Evolutionary conservation across 2,888 invertebrate genomes (phyloP).

Genomic region (Sinhomidia bicolor): DNA sequence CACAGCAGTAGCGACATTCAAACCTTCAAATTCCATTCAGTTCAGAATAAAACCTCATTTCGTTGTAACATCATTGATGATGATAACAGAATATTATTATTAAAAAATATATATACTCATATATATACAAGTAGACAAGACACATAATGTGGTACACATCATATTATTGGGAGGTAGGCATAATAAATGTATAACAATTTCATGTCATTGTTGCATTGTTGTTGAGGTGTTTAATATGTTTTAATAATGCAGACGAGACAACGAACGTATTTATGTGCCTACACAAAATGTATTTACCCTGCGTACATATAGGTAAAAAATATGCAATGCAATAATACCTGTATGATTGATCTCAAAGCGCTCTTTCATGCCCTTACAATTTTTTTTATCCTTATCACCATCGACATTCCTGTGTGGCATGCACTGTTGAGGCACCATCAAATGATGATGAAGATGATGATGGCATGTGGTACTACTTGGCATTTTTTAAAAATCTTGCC

Average conservation of each 20-base stretch:
- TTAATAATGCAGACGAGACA: too few species aligned
- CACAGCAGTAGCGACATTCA: constrained; percentile 64
- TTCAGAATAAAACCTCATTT: constrained; percentile 61
- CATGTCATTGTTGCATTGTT: constrained; percentile 1
- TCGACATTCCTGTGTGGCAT: constrained; percentile 26
- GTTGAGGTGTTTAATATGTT: background rate
- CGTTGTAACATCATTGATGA: constrained; percentile 8
- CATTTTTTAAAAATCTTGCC: constrained; percentile 33
- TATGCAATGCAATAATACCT: background rate
- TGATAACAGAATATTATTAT: constrained; percentile 27
- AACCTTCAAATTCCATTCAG: constrained; percentile 74
- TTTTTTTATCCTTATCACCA: constrained; percentile 7
- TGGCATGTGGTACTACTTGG: constrained; percentile 37
- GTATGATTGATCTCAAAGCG: background rate
- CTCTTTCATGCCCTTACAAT: constrained; percentile 27
- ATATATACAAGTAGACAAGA: constrained; percentile 5
- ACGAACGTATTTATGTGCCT: too few species aligned
- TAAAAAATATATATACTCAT: background rate
- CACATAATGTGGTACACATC: constrained; percentile 5
- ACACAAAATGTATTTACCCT: too few species aligned
- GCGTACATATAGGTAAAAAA: background rate
- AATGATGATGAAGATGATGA: background rate
- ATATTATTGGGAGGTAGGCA: background rate
- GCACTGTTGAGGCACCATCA: background rate
- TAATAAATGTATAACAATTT: background rate